phyloP scores from a whole-genome alignment of 1,140 invertebrate species.

The Lepidurus arcticus region DNA sequence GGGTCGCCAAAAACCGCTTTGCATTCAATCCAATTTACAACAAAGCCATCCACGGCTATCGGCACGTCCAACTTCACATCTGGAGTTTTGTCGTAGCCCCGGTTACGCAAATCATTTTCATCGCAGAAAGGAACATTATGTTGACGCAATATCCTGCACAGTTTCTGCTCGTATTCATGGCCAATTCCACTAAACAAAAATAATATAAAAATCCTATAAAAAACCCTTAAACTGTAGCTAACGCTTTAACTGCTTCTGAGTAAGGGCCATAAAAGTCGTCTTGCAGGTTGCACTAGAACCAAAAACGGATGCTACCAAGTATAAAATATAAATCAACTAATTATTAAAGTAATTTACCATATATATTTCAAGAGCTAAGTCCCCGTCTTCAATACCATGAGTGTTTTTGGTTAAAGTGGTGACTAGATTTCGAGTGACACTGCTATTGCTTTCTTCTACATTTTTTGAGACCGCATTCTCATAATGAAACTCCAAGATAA shows the following conservation, averaged over 20 bases:
- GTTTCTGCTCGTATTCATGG: conserved; percentile 64
- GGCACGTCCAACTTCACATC: conserved; percentile 87
- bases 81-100: conserved; percentile 91
- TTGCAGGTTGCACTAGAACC: conserved; percentile 55
- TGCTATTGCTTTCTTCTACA: conserved; percentile 28
- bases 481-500: conserved; percentile 54
- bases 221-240: conserved; percentile 40
- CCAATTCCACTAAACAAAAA: conserved; percentile 57
- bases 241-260: conserved; percentile 66
- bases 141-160: conserved; percentile 55
- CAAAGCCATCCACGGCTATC: conserved; percentile 73
- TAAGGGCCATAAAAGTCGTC: conserved; percentile 71
- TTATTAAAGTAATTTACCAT: conserved; percentile 54
- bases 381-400: conserved; percentile 60
- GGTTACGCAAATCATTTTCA: conserved; percentile 69
- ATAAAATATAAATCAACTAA: conserved; percentile 41
- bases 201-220: conserved; percentile 12
- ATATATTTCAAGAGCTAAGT: conserved; percentile 68
- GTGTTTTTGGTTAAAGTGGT: conserved; percentile 63
- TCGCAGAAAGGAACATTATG: conserved; percentile 64
- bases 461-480: conserved; percentile 24
- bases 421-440: conserved; percentile 42
- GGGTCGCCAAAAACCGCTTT: conserved; percentile 88
- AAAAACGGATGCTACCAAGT: conserved; percentile 32
- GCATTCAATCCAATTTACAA: conserved; percentile 94